A percentile compares a stretch with the other conserved stretches of the same genome.
phyloP scores from a whole-genome alignment of 2,113 vertebrate species.

The Onychostoma macrolepis region DNA sequence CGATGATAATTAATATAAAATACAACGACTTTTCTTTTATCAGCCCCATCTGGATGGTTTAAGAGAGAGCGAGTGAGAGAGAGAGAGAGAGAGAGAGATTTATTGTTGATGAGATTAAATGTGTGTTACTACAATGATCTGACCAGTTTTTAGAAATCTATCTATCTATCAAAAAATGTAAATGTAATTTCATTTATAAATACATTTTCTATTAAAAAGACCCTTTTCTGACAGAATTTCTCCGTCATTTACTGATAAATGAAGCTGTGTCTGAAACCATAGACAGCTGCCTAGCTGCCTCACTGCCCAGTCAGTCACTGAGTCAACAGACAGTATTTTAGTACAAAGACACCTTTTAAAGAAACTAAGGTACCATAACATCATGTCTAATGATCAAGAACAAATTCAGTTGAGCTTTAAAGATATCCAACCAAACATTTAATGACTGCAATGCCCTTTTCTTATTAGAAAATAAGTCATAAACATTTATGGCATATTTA shows the following conservation, averaged over 20 bases:
- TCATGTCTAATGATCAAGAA: conserved; percentile 33
- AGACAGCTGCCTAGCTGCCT: neutral
- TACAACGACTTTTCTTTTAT: neutral
- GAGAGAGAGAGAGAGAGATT: too few relatives aligned
- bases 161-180: too few relatives aligned
- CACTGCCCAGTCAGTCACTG: neutral
- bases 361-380: neutral
- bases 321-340: neutral
- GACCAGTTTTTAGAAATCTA: too few relatives aligned
- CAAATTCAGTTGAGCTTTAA: conserved; percentile 1
- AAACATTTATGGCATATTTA: neutral
- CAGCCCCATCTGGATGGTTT: neutral
- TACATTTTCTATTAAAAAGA: neutral
- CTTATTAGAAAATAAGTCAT: neutral
- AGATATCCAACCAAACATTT: neutral
- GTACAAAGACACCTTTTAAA: conserved; percentile 18
- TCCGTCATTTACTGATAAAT: conserved; percentile 27
- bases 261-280: conserved; percentile 12
- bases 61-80: too few relatives aligned
- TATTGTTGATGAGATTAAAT: too few relatives aligned
- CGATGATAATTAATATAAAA: neutral
- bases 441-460: neutral
- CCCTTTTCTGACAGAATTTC: neutral
- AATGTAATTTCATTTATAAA: neutral
- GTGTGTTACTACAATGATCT: too few relatives aligned